Evolutionary conservation across 2,113 vertebrate genomes (phyloP).

Genomic region (Bettongia penicillata): DNA sequence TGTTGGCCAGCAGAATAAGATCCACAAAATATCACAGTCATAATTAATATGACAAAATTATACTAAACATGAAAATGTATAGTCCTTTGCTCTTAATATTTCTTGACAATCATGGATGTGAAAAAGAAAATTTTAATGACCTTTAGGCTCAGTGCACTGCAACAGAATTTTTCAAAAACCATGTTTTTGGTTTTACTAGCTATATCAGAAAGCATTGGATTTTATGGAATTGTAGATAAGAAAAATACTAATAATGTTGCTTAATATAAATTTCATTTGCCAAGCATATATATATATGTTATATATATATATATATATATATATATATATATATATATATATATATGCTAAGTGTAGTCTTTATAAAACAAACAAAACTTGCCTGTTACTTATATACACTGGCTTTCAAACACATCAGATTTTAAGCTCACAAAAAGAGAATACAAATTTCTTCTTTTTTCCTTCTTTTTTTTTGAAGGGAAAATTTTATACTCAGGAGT

Average conservation of each 20-base stretch:
- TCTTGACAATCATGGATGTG: not conserved
- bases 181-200: not conserved
- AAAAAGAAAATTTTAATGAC: too few relatives aligned
- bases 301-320: too few relatives aligned
- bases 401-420: not conserved
- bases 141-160: too few relatives aligned
- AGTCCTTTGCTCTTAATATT: not conserved
- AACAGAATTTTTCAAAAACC: not conserved
- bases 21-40: not conserved
- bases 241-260: not conserved
- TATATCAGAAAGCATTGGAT: not conserved
- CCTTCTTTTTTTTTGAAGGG: not conserved
- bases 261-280: not conserved
- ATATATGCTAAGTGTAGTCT: not conserved
- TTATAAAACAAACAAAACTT: not conserved
- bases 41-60: not conserved
- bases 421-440: not conserved
- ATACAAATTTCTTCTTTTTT: not conserved
- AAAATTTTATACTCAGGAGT: not conserved
- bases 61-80: not conserved
- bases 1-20: not conserved
- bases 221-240: not conserved
- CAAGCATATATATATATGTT: not conserved
- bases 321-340: too few relatives aligned
- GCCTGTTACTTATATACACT: not conserved